Evolutionary conservation across 2,797 vertebrate species (phyloP).

Genomic region (Mionectes olivaceus): DNA sequence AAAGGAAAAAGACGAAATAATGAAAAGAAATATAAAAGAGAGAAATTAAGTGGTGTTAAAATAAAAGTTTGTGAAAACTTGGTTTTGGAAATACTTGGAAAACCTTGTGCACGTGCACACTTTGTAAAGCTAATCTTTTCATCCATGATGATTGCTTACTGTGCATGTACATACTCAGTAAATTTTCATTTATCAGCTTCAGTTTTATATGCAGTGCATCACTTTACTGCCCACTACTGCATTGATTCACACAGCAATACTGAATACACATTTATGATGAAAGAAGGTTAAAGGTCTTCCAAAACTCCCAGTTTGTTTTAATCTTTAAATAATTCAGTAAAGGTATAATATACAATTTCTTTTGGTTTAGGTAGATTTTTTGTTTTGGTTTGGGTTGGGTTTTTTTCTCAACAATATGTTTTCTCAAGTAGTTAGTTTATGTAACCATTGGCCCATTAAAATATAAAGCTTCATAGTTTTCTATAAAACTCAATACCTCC

Average conservation of each 20-base stretch:
- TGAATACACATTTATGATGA: not conserved
- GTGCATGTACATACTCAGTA: not conserved
- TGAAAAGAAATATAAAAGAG: rapidly evolving
- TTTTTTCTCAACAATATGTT: not conserved
- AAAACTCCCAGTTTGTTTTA: not conserved
- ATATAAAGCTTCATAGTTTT: not conserved
- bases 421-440: not conserved
- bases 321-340: not conserved
- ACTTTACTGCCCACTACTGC: not conserved
- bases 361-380: rapidly evolving
- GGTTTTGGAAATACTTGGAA: not conserved
- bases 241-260: not conserved
- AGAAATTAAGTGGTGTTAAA: not conserved
- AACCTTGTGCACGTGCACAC: not conserved
- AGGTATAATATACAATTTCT: not conserved
- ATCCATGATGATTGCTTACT: not conserved
- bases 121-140: not conserved
- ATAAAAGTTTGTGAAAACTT: rapidly evolving
- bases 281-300: not conserved
- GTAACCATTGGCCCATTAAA: not conserved
- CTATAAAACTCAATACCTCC: not conserved
- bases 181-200: not conserved
- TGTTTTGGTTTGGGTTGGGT: rapidly evolving
- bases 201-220: not conserved
- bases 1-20: not conserved